phyloP scores from a whole-genome alignment of 2,797 vertebrate species.

The Aldrovandia affinis region DNA sequence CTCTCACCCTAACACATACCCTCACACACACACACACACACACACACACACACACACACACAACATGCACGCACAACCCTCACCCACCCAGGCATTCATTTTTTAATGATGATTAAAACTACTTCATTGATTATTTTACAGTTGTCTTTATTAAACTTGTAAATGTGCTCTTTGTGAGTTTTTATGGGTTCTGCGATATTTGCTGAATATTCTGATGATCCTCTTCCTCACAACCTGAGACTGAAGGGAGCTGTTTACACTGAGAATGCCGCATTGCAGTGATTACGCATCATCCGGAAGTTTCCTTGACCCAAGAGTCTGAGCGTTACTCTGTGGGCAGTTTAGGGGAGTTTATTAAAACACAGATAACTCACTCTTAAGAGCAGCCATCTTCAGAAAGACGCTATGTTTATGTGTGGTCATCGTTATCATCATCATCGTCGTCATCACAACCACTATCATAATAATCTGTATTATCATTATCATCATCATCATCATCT shows the following conservation, averaged over 20 bases:
- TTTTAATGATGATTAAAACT: too few species aligned
- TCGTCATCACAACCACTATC: not conserved
- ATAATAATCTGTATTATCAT: not conserved
- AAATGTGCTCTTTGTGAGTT: too few species aligned
- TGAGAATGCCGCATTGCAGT: not conserved
- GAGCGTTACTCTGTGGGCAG: too few species aligned
- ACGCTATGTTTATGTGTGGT: not conserved
- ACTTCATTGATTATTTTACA: too few species aligned
- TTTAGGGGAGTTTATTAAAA: not conserved
- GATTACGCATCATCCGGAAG: not conserved
- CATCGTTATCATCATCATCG: not conserved
- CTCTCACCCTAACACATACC: not conserved
- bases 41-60: not conserved
- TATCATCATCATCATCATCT: not conserved
- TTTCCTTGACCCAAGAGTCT: not conserved
- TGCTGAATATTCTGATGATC: too few species aligned
- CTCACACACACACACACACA: not conserved
- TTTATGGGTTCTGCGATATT: too few species aligned
- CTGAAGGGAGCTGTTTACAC: too few species aligned
- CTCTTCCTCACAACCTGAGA: too few species aligned
- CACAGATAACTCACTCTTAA: not conserved
- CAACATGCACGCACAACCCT: not conserved
- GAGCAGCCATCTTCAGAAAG: not conserved
- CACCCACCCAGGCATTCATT: too few species aligned
- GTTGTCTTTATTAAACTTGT: too few species aligned